Percentiles rank a stretch among this genome's conserved stretches.
phyloP scores from a whole-genome alignment of 2,888 invertebrate genomes.

The Malacosoma neustria region DNA sequence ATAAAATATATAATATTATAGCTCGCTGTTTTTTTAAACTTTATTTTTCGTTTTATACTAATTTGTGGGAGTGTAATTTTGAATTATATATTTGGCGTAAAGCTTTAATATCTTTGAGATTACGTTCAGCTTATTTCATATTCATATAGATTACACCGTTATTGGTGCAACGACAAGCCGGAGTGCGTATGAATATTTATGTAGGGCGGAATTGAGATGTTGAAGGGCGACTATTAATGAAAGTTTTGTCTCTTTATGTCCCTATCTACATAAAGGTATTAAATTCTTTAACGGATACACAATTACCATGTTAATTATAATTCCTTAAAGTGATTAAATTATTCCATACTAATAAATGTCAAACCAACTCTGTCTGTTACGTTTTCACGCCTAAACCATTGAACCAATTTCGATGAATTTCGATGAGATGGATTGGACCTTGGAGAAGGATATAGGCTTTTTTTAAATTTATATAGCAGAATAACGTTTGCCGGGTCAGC shows the following conservation, averaged over 20 bases:
- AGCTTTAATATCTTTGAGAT: neutral
- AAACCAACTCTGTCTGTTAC: no score
- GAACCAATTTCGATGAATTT: no score
- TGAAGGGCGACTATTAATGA: slow-evolving; percentile 47
- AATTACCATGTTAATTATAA: no score
- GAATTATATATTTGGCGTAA: neutral
- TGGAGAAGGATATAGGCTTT: no score
- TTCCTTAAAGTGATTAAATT: no score
- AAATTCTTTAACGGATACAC: no score
- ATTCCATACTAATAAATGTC: no score
- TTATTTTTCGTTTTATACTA: neutral
- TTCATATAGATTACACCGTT: slow-evolving; percentile 35
- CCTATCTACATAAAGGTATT: no score
- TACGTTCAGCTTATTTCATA: slow-evolving; percentile 16
- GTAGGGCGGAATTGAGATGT: slow-evolving; percentile 48
- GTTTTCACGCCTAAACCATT: no score
- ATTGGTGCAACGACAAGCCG: slow-evolving; percentile 42
- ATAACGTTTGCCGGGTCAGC: no score
- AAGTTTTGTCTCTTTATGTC: slow-evolving; percentile 20
- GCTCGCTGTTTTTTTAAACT: neutral
- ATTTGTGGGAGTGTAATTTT: neutral
- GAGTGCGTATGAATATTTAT: slow-evolving; percentile 49
- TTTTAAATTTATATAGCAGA: no score
- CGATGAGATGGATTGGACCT: no score
- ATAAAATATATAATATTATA: slow-evolving; percentile 22